Base-by-base conservation (phyloP, 2,797 vertebrate species). In the Mastacembelus armatus region DNA sequence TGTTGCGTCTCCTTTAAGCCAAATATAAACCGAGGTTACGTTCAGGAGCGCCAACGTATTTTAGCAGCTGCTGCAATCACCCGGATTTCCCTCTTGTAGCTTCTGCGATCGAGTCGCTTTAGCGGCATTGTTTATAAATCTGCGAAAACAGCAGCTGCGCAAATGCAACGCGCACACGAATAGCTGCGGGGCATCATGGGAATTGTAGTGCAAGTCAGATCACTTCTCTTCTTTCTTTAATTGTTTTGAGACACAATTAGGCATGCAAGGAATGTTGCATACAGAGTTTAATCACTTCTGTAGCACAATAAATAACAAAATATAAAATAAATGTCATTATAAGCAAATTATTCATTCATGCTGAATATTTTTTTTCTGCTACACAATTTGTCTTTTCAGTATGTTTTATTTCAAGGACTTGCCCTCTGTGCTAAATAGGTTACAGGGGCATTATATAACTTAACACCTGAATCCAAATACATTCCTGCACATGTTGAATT, bases 1-100 rank as follows among this genome's bases (percentile, higher is more conserved):
- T 94, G 92, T 94, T 88, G 93, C 94, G 94, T 95, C 94, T 94
- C 94, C 94, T 95, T 95, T 95, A 95, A 95, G 89, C 90, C 85
- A 87, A 92, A 89, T 89, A 89, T 87, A 84, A 90, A 89, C 85
- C 15, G 78, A 63, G 66, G 87, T 29, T 69, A 66, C 71, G 4
- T 70, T 81, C 69, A 71, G 24, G 63, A 59, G 71, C 66, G 48
- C 60, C 52, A 35, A 14, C 27, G 62, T 39, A 7, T 51, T 81
- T 62, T 5, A 47, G 71, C 66, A 50, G 74, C 40, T 74, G 0
- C 19, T 7, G 4, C 58, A 43, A 84, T 1, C 50, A 85, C 58
- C 9, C 55, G 88, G 91, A 91, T 85, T 18, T 61, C 19, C 57
- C 10, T 7, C 1, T 2, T n/a, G 0, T 4, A 18, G 0, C 1